phyloP scores from a whole-genome alignment of 2,113 vertebrate genomes.

The Leucoraja erinaceus region DNA sequence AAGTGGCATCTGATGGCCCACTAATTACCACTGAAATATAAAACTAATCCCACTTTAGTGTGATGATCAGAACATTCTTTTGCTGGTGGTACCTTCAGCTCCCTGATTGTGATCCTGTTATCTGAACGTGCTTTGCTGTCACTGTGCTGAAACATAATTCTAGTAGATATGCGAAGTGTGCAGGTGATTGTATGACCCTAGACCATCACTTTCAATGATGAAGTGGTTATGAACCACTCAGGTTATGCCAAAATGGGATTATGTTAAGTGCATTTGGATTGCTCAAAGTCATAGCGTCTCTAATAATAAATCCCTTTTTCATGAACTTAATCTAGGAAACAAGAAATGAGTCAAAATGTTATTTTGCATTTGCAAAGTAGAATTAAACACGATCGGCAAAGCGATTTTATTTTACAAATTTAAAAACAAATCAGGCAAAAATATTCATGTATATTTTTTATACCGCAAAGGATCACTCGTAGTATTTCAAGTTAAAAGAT shows the following conservation, averaged over 20 bases:
- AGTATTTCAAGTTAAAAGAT: background rate
- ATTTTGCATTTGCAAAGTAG: background rate
- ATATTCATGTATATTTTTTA: background rate
- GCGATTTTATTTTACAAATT: background rate
- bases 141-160: background rate
- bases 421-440: background rate
- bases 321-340: background rate
- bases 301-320: background rate
- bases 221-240: background rate
- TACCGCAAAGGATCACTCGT: background rate
- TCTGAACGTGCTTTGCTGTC: background rate
- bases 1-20: background rate
- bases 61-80: background rate
- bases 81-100: background rate
- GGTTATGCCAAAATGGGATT: background rate
- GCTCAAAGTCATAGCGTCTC: background rate
- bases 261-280: background rate
- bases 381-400: background rate
- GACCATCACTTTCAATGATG: constrained; percentile 9
- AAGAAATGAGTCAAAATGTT: background rate
- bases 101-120: background rate
- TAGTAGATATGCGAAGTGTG: background rate
- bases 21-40: background rate
- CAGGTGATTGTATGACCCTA: background rate
- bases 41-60: background rate